Base-by-base conservation (phyloP, 2,113 vertebrate genomes). In the Enhydra lutris region DNA sequence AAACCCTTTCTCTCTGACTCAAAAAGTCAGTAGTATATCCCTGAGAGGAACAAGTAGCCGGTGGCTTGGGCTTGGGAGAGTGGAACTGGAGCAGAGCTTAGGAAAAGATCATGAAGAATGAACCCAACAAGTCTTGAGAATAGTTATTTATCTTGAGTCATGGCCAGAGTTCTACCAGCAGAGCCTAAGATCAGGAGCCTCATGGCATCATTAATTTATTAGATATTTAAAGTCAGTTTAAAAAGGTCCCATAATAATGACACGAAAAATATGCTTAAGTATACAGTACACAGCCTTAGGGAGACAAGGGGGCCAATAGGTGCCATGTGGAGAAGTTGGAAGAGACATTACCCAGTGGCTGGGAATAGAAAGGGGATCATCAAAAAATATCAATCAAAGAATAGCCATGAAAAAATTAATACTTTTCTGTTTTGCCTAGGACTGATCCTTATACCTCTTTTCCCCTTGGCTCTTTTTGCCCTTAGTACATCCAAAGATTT, bases 401-500 rank as follows among this genome's bases (percentile, higher is more conserved):
- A 92, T 3, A 87, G 0, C 82, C 13, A 21, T 5, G 34, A 59
- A 82, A 24, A 91, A 63, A 78, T 78, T 1, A 11, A 55, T 86
- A 69, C 36, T 89, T 82, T 45, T 0, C 24, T 85, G 24, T 71
- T 94, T 71, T 80, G 7, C 39, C 24, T 78, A 86, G 17, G 39
- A 71, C 2, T 47, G 82, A 89, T 91, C 3, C 34, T 36, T 24
- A 88, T 36, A 36, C 8, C n/a, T 4, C 29, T 20, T 61, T 57
- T 82, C 52, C 3, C 24, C 9, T 39, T 21, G 9, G 52, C 3
- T 87, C 29, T 94, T 76, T 65, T 80, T 59, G n/a, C 31, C 42
- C 12, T 85, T 67, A 95, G 23, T 82, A 92, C 94, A 90, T 13
- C 8, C 61, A 92, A 96, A 90, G 31, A 76, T 71, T 87, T 90